Base-by-base conservation (phyloP, 2,888 invertebrate genomes). In the Mesoligia furuncula region DNA sequence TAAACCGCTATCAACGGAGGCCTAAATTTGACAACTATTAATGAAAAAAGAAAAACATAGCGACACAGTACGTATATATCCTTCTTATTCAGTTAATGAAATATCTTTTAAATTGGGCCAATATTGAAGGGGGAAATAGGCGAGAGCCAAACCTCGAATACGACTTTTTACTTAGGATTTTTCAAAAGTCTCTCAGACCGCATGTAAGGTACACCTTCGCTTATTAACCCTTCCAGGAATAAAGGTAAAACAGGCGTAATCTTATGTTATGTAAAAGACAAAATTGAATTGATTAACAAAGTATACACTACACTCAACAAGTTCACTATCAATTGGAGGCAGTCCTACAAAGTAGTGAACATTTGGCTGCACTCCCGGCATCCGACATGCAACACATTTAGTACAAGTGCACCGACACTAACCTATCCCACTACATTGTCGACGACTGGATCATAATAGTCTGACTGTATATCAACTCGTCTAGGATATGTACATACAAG, bases 341-440 rank as follows among this genome's bases (percentile, higher is more conserved):
- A 65, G 69, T 83, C 80, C 42, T 9, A 27, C 36, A 65, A 67
- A 36, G 27, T 61, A 45, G 36, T 13, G n/a, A 70, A 64, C 20
- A 76, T 62, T 83, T 83, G 83, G 83, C 76, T 71, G 73, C 70
- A 48, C 36, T 71, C 62, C 72, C 76, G 66, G 69, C 77, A 67
- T 79, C 71, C 54, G 71, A 79, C 39, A 80, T 83, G 83, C 83
- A 83, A 73, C 64, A 73, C 62, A 83, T 83, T 83, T 77, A 76
- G 70, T 73, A 83, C 70, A 64, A 83, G 83, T 76, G 73, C 83
- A 77, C 42, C 64, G 76, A 54, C 80, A 76, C 76, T 83, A 76
- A 73, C 80, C 77, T 83, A 73, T 61, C 51, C 36, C 31, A 83
- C 79, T 68, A 75, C 64, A 15, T 57, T 51, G 79, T 69, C 59